These are phyloP conservation scores for Etheostoma nigrum DNA, from an alignment of 2,797 vertebrate genomes.

Conservation along the genomic window DNA sequence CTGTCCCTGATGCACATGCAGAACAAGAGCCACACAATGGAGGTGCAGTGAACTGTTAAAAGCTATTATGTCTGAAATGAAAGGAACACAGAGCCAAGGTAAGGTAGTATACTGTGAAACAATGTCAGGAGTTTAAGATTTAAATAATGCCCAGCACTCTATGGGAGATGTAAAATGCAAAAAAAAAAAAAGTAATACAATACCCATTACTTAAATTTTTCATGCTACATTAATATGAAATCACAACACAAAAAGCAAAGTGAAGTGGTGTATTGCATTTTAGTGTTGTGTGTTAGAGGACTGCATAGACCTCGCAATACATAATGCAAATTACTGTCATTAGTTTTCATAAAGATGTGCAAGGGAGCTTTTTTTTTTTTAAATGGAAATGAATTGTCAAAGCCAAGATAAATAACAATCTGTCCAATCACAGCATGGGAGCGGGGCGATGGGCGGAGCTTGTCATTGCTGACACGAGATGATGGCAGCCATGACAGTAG, in stretches of 20 bases:
- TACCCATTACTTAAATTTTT: background rate
- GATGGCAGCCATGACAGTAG: background rate
- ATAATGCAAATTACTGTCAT: background rate
- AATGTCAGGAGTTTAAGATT: slow-evolving; percentile 41
- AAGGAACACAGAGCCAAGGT: slow-evolving; percentile 63
- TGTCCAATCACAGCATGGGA: slow-evolving; percentile 1
- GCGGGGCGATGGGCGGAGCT: background rate
- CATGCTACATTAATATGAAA: background rate
- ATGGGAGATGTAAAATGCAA: background rate
- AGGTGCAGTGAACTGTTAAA: slow-evolving; percentile 73
- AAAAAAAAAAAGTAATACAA: slow-evolving; percentile 2
- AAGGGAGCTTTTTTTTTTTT: background rate
- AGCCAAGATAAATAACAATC: background rate
- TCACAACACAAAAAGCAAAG: background rate
- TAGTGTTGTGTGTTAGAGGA: background rate
- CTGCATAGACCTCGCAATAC: slow-evolving; percentile 5
- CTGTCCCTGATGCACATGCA: slow-evolving; percentile 66
- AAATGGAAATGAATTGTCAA: background rate
- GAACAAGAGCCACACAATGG: slow-evolving; percentile 73
- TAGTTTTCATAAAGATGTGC: background rate
- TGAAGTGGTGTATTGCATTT: background rate
- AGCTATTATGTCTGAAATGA: slow-evolving; percentile 77
- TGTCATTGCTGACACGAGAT: too few species aligned
- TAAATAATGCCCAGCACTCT: slow-evolving; percentile 31
- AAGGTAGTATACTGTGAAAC: slow-evolving; percentile 40